Percentiles rank a stretch among this genome's conserved stretches.
Conservation (phyloP, 2,113 vertebrate genomes). For the Glaucomys volans region DNA sequence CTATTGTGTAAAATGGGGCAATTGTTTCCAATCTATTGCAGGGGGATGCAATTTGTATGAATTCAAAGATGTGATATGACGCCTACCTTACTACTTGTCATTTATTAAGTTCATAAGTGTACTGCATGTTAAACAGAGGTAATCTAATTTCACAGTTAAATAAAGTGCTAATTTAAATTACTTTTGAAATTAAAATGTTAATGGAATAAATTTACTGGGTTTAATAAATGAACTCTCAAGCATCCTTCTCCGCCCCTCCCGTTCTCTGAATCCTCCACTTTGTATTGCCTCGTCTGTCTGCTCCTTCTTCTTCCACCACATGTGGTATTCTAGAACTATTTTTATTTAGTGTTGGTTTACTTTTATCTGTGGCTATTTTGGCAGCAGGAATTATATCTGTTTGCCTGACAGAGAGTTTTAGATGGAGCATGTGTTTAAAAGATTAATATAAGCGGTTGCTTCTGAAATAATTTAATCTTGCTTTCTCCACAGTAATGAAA, state of each 20-base stretch:
- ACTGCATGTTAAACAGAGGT: conserved; percentile 64
- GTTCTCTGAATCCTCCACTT: neutral
- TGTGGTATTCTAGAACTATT: neutral
- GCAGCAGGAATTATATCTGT: conserved; percentile 71
- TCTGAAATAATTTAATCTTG: conserved; percentile 85
- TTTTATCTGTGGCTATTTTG: conserved; percentile 74
- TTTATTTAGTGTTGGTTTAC: conserved; percentile 79
- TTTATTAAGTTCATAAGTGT: conserved; percentile 70
- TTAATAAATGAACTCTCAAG: conserved; percentile 50
- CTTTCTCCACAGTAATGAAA: conserved; percentile 78
- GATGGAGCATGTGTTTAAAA: conserved; percentile 76
- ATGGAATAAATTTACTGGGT: conserved; percentile 65
- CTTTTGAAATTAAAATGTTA: conserved; percentile 77
- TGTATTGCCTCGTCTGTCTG: neutral
- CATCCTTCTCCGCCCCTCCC: neutral
- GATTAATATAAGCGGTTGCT: conserved; percentile 82
- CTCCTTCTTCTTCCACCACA: neutral
- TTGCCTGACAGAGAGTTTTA: conserved; percentile 77
- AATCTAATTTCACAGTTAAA: conserved; percentile 80
- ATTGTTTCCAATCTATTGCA: neutral
- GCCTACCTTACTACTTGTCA: conserved; percentile 1
- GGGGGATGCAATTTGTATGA: neutral
- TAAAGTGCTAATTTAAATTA: conserved; percentile 79
- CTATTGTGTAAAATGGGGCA: neutral
- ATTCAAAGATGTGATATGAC: conserved; percentile 23